Conservation (phyloP, 1,140 invertebrate species). For the Trachelipus rathkii region DNA sequence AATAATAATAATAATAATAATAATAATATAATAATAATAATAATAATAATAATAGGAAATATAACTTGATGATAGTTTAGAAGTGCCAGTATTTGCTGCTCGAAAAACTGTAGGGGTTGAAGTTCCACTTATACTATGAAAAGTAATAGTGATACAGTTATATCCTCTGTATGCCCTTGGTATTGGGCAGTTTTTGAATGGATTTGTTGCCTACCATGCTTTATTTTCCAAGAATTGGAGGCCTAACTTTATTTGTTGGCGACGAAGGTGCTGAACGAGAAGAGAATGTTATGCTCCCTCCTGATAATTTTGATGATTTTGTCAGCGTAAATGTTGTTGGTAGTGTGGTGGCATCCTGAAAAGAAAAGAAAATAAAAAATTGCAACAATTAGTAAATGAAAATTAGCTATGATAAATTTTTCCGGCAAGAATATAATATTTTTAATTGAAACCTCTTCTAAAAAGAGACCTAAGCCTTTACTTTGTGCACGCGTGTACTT, state of each 20-base stretch:
- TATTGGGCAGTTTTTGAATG: background rate
- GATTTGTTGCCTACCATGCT: background rate
- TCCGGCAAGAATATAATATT: too few species aligned
- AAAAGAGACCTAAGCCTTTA: too few species aligned
- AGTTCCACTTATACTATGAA: background rate
- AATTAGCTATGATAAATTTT: background rate
- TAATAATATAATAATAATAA: background rate
- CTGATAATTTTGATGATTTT: background rate
- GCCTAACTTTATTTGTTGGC: background rate
- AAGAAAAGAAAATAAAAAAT: background rate
- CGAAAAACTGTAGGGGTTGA: background rate
- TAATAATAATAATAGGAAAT: background rate
- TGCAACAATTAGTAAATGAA: background rate
- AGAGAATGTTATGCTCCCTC: background rate
- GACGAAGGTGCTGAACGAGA: background rate
- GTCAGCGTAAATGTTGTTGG: background rate
- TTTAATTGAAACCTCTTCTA: too few species aligned
- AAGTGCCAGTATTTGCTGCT: background rate
- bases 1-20: too few species aligned
- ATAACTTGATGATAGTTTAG: background rate
- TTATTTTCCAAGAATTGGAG: background rate
- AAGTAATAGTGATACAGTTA: too few species aligned
- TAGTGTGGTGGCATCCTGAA: background rate
- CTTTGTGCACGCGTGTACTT: too few species aligned
- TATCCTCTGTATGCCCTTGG: background rate